phyloP scores from a whole-genome alignment of 2,113 vertebrate genomes.

The Stigmatopora nigra region DNA sequence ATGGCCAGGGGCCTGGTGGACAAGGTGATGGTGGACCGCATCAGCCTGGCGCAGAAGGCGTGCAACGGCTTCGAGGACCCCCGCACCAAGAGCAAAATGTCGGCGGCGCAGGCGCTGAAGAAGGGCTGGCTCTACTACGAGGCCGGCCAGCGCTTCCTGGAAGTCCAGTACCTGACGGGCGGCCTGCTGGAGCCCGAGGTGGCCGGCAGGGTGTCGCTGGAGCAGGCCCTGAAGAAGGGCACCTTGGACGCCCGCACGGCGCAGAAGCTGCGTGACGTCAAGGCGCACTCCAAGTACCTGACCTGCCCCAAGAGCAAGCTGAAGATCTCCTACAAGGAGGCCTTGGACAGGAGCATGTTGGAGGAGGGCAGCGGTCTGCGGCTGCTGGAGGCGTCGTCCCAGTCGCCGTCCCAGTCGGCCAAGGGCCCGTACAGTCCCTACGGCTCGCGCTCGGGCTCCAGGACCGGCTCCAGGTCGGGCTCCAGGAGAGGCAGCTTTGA shows the following conservation, averaged over 20 bases:
- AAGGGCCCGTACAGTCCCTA: conserved; percentile 97
- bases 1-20: conserved; percentile 85
- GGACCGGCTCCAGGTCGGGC: conserved; percentile 81
- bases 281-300: conserved; percentile 89
- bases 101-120: conserved; percentile 91
- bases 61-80: conserved; percentile 95
- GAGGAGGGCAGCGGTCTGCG: conserved; percentile 86
- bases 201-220: conserved; percentile 76
- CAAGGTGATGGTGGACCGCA: conserved; percentile 95
- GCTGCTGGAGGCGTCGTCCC: conserved; percentile 86
- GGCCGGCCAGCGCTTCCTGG: conserved; percentile 92
- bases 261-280: conserved; percentile 89
- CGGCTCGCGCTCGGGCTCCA: conserved; percentile 85
- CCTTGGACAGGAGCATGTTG: conserved; percentile 92
- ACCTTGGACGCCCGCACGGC: conserved; percentile 85
- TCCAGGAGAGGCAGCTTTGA: conserved; percentile 93
- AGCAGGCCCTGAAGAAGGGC: conserved; percentile 87
- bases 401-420: conserved; percentile 87
- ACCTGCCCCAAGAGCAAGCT: conserved; percentile 98
- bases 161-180: conserved; percentile 94
- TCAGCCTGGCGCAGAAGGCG: conserved; percentile 93
- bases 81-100: conserved; percentile 95
- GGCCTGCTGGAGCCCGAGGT: conserved; percentile 88
- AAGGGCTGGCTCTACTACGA: conserved; percentile 98
- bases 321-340: conserved; percentile 97